Percentiles rank a stretch among this genome's conserved stretches.
Conservation (phyloP, 2,888 invertebrate species). For the Morpho deidamia region DNA sequence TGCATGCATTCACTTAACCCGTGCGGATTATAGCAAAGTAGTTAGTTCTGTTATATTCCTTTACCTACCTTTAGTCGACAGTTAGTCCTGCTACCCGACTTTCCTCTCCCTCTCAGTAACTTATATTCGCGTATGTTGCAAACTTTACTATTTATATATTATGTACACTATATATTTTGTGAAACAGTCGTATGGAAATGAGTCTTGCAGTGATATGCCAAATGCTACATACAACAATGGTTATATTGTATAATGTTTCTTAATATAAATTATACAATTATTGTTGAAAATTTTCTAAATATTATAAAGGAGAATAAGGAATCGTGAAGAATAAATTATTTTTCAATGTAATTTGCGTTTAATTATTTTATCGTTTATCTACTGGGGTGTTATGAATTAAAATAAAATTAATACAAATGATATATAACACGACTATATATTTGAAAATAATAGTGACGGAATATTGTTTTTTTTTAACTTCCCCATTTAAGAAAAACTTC, state of each 20-base stretch:
- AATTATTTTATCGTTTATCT: not conserved
- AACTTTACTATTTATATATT: slow-evolving; percentile 23
- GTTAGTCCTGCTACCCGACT: too few relatives aligned
- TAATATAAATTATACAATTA: slow-evolving; percentile 72
- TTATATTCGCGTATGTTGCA: not conserved
- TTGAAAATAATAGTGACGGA: too few relatives aligned
- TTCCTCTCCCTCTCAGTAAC: not conserved
- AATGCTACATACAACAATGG: slow-evolving; percentile 70
- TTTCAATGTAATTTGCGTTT: slow-evolving; percentile 57
- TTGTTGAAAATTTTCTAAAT: slow-evolving; percentile 77
- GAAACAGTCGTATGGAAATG: slow-evolving; percentile 42
- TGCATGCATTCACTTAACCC: too few relatives aligned
- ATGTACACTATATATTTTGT: slow-evolving; percentile 46
- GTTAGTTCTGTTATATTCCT: too few relatives aligned
- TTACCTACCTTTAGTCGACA: too few relatives aligned
- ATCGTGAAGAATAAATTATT: slow-evolving; percentile 76
- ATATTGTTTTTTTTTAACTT: too few relatives aligned
- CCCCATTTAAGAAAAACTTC: too few relatives aligned
- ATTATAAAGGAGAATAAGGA: slow-evolving; percentile 68
- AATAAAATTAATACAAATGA: too few relatives aligned
- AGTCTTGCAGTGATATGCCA: slow-evolving; percentile 76
- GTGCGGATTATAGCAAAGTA: too few relatives aligned
- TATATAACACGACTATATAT: too few relatives aligned
- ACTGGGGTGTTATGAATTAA: not conserved
- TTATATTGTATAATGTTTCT: slow-evolving; percentile 69